phyloP scores from a whole-genome alignment of 2,888 invertebrate genomes.

The Stegophylla sp. region DNA sequence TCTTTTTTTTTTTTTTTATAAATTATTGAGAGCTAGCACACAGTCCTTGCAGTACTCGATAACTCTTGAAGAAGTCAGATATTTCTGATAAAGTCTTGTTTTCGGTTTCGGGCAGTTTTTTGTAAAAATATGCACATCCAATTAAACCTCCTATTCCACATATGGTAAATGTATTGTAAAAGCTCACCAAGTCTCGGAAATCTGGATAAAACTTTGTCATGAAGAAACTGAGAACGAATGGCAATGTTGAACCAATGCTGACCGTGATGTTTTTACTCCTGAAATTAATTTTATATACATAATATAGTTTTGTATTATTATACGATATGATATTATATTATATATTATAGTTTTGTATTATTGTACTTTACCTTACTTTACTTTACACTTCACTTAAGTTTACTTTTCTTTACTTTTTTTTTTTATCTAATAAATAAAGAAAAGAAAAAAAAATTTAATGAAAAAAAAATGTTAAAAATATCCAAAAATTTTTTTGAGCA shows the following conservation, averaged over 20 bases:
- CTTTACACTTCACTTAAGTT: background rate
- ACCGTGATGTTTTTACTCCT: conserved; percentile 69
- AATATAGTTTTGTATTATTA: too few species aligned
- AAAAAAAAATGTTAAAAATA: too few species aligned
- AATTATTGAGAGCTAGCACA: too few species aligned
- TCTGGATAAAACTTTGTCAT: conserved; percentile 67
- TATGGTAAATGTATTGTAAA: conserved; percentile 63
- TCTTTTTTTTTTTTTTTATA: too few species aligned
- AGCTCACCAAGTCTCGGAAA: conserved; percentile 60
- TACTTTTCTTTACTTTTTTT: too few species aligned
- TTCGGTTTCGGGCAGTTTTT: conserved; percentile 81
- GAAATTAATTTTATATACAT: conserved; percentile 60
- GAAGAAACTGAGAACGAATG: conserved; percentile 68
- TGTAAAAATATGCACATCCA: conserved; percentile 73
- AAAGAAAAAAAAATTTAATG: too few species aligned
- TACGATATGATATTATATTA: too few species aligned
- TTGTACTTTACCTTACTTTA: too few species aligned
- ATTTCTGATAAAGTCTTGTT: conserved; percentile 71
- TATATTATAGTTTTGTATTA: too few species aligned
- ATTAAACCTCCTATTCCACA: conserved; percentile 66
- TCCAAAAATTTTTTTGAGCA: too few species aligned
- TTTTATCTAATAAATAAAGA: too few species aligned
- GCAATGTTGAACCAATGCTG: conserved; percentile 68
- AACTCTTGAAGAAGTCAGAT: conserved; percentile 53
- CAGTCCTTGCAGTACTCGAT: too few species aligned